These are phyloP conservation scores for Rhynchonycteris naso DNA, from an alignment of 2,797 vertebrate species.

Conservation along the genomic window DNA sequence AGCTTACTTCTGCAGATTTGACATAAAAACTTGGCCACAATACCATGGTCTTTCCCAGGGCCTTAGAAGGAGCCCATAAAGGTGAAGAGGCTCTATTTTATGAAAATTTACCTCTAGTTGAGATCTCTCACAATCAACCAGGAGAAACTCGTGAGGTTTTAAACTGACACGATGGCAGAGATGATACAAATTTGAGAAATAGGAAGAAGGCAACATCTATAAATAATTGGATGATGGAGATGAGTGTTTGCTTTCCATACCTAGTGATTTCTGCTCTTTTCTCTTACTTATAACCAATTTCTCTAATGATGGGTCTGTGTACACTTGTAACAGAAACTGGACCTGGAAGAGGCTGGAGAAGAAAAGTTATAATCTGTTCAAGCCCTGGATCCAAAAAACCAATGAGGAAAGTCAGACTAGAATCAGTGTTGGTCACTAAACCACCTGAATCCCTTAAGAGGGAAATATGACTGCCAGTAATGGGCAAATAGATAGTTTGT, in stretches of 20 bases:
- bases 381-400: background rate
- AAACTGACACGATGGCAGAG: background rate
- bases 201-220: background rate
- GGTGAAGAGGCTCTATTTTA: background rate
- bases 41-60: background rate
- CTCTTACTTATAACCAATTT: background rate
- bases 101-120: background rate
- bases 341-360: accelerated
- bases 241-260: background rate
- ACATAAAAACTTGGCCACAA: background rate
- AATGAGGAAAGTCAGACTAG: background rate
- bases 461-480: background rate
- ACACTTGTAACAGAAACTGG: background rate
- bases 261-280: background rate
- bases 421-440: background rate
- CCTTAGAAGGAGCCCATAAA: background rate
- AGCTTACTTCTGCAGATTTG: background rate
- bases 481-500: background rate
- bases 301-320: background rate
- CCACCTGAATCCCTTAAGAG: background rate
- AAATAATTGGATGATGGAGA: background rate
- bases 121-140: accelerated
- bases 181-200: background rate
- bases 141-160: background rate
- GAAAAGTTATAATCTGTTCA: background rate